Evolutionary conservation across 1,140 invertebrate species (phyloP), one percentile per base, ranked within the genome.

Genomic region (Wiebesia pumilae): DNA sequence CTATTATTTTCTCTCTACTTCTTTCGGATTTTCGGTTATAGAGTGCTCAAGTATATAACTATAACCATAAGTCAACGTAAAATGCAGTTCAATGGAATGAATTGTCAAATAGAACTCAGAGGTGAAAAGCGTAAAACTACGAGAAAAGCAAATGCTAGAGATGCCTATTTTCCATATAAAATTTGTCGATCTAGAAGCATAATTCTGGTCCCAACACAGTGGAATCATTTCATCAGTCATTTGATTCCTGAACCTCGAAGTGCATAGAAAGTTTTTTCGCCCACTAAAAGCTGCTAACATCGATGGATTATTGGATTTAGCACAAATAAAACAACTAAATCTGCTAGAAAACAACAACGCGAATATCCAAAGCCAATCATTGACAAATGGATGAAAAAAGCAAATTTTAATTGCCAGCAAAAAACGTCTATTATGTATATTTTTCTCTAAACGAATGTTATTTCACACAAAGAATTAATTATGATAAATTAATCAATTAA

Each of bases 51-150:
- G 51, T 58, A 24, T 78, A 78, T 30, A n/a, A 40, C 47, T 75
- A 35, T 75, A 79, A 40, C 47, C 67, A 75, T 54, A 62, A 43
- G 33, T 83, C 33, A 35, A 27, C 7, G 27, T 33, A 54, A 35
- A 85, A 85, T 85, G 84, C 67, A 79, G 30, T 30, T 71, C 27
- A 51, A 85, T 80, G 84, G 84, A 85, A 85, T 85, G 78, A 67
- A 81, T 81, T 35, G 78, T 67, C 21, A 47, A 35, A 85, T 10
- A 83, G 16, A 77, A 77, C 24, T 62, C n/a, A 24, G 12, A 75
- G 40, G 9, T 82, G 67, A 35, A 71, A 73, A 33, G 30, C 40
- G 47, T 51, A 54, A 54, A 67, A 73, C 24, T 84, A 30, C 51
- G 51, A 54, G 0, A 79, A 84, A 84, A 84, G 38, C 71, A 51